A percentile compares a stretch with the other conserved stretches of the same genome.
phyloP scores from a whole-genome alignment of 2,888 invertebrate genomes.

The Harpagoxenus sublaevis region DNA sequence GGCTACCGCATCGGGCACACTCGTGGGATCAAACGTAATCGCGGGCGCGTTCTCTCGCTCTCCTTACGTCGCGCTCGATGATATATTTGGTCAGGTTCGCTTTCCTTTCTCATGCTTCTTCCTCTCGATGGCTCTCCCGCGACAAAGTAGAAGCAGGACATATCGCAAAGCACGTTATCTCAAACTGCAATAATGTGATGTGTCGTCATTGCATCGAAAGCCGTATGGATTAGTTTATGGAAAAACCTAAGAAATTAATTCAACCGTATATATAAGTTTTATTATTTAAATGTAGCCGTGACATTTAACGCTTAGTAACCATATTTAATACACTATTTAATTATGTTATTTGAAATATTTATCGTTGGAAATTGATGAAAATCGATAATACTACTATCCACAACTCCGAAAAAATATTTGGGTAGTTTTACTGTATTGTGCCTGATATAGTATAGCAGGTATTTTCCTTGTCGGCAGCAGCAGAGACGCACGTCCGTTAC shows the following conservation, averaged over 20 bases:
- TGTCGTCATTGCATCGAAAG: background rate
- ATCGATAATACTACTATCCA: background rate
- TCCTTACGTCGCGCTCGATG: constrained; percentile 21
- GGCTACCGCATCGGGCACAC: background rate
- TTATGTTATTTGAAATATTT: background rate
- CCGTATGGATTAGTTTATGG: background rate
- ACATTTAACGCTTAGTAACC: background rate
- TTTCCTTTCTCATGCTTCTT: constrained; percentile 21
- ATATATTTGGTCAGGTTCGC: constrained; percentile 34
- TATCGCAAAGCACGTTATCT: background rate
- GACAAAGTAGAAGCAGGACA: background rate
- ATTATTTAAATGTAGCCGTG: background rate
- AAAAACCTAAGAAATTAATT: background rate
- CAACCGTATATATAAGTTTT: background rate
- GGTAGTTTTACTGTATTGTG: background rate
- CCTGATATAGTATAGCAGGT: background rate
- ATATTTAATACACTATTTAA: background rate
- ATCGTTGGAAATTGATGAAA: background rate
- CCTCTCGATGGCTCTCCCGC: background rate
- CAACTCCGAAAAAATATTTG: background rate
- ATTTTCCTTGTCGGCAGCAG: constrained; percentile 31
- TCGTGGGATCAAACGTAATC: constrained; percentile 58
- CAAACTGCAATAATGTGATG: background rate
- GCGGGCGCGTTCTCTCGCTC: constrained; percentile 41
- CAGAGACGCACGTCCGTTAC: constrained; percentile 60